Percentiles rank a stretch among this genome's conserved stretches.
These are phyloP conservation scores for Physella acuta DNA, from an alignment of 1,140 invertebrate species.

Conservation along the genomic window DNA sequence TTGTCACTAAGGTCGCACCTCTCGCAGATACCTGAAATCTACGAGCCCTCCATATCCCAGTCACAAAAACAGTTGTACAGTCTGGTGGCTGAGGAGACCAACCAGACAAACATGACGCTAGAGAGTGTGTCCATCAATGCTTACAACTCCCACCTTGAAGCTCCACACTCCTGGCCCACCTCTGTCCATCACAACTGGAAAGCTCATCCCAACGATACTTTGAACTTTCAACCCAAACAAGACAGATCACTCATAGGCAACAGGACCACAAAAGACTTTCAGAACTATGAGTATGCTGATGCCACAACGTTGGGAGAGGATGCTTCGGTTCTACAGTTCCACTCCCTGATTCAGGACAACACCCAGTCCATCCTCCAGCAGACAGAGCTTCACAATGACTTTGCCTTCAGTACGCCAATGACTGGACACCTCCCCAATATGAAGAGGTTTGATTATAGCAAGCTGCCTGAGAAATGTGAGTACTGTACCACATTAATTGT, in stretches of 20 bases:
- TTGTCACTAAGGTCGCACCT: too few species aligned
- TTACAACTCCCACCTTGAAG: neutral
- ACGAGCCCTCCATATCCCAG: too few species aligned
- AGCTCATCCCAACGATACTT: too few species aligned
- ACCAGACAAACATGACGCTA: neutral
- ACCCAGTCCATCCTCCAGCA: neutral
- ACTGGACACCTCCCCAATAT: neutral
- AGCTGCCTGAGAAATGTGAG: too few species aligned
- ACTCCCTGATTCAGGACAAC: neutral
- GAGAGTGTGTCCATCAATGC: neutral
- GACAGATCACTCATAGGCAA: too few species aligned
- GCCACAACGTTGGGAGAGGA: neutral
- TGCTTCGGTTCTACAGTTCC: neutral
- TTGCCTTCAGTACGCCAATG: neutral
- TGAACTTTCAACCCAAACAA: too few species aligned
- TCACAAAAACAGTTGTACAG: too few species aligned
- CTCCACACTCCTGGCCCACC: neutral
- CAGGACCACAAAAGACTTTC: too few species aligned
- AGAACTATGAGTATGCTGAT: too few species aligned
- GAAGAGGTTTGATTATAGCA: neutral
- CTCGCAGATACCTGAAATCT: too few species aligned
- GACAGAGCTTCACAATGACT: neutral
- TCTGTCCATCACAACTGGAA: neutral
- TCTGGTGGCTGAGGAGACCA: too few species aligned
- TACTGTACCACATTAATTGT: too few species aligned